Percentiles rank a stretch among this genome's conserved stretches.
Evolutionary conservation across 2,888 invertebrate species (phyloP).

Genomic region (Craniophora ligustri): DNA sequence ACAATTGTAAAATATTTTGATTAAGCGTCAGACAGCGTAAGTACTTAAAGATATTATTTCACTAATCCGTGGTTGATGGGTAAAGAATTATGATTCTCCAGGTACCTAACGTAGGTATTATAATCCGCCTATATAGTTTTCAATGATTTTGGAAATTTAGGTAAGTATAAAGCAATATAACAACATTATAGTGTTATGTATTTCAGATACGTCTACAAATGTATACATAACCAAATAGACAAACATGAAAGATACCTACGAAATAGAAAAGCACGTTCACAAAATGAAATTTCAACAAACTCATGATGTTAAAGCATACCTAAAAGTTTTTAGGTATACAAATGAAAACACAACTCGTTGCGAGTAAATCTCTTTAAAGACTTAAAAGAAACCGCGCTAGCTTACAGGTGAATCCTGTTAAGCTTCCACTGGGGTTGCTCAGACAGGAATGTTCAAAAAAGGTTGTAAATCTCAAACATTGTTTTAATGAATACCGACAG

Average conservation of each 20-base stretch:
- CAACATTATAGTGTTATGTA: no score
- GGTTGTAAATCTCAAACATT: no score
- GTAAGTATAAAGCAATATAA: no score
- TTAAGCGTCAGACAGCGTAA: no score
- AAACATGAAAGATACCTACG: neutral
- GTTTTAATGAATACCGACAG: no score
- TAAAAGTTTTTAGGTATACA: conserved; percentile 19
- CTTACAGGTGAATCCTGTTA: conserved; percentile 44
- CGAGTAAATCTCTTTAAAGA: conserved; percentile 53
- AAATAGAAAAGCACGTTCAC: neutral
- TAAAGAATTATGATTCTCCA: no score
- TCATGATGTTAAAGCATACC: conserved; percentile 11
- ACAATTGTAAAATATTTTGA: no score
- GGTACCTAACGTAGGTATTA: no score
- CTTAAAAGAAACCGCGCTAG: conserved; percentile 38
- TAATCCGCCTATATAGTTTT: no score
- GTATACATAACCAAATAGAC: neutral
- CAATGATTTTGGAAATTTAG: no score
- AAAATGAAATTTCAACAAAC: conserved; percentile 11
- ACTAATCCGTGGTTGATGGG: no score
- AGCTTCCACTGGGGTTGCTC: conserved; percentile 31
- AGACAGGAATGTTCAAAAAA: conserved; percentile 24
- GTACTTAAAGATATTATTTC: no score
- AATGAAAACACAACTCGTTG: conserved; percentile 30
- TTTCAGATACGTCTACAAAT: neutral